phyloP scores from a whole-genome alignment of 2,797 vertebrate genomes.

The Betta splendens region DNA sequence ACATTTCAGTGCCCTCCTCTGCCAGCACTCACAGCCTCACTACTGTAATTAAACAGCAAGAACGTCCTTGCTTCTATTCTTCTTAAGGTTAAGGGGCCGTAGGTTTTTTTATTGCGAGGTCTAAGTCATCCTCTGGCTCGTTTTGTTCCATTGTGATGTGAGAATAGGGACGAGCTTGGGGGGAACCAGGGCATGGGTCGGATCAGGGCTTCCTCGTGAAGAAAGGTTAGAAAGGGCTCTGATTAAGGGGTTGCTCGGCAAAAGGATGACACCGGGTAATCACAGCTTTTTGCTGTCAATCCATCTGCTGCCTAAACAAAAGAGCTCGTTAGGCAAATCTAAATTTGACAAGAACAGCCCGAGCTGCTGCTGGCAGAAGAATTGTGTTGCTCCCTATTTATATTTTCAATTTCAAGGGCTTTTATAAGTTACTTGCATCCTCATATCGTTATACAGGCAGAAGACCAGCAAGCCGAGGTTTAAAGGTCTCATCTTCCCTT shows the following conservation, averaged over 20 bases:
- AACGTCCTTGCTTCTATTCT: slow-evolving; percentile 23
- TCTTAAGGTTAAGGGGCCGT: slow-evolving; percentile 5
- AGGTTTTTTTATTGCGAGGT: slow-evolving; percentile 18
- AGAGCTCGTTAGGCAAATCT: slow-evolving; percentile 2
- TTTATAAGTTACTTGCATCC: no score
- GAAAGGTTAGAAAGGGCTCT: slow-evolving; percentile 36
- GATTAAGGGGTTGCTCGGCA: slow-evolving; percentile 20
- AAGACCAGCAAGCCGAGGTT: no score
- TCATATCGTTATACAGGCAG: no score
- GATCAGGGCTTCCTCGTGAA: slow-evolving; percentile 44
- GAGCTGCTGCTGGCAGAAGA: slow-evolving; percentile 2
- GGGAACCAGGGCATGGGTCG: slow-evolving; percentile 35
- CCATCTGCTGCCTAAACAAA: slow-evolving; percentile 12
- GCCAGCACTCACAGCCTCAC: slow-evolving; percentile 28
- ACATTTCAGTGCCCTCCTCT: slow-evolving; percentile 4
- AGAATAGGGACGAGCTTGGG: slow-evolving; percentile 25
- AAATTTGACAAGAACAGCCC: slow-evolving; percentile 5
- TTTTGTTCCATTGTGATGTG: slow-evolving; percentile 17
- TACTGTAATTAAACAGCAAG: slow-evolving; percentile 57
- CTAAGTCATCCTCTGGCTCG: slow-evolving; percentile 41
- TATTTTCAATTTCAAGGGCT: slow-evolving; percentile 5
- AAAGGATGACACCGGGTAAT: slow-evolving; percentile 34
- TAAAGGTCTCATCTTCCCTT: no score
- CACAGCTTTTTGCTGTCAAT: slow-evolving; percentile 13
- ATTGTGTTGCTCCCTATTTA: neutral